Evolutionary conservation across 2,888 invertebrate genomes (phyloP), one percentile per base, ranked within the genome.

Genomic region (Dioctria linearis): DNA sequence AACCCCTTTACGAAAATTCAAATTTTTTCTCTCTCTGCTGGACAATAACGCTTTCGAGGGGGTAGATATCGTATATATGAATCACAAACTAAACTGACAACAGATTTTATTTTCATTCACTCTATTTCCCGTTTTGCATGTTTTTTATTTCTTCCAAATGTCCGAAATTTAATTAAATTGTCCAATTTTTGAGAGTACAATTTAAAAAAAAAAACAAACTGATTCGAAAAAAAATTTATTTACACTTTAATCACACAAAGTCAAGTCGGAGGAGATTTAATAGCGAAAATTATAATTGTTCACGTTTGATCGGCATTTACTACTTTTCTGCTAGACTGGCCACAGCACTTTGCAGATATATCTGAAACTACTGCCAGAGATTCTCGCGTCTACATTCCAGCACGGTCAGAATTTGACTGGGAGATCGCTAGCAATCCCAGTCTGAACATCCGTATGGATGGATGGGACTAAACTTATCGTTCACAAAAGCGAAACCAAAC

Each of bases 331-430:
- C 49, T 69, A 73, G 25, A 25, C 73, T 73, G 73, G 73, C 42
- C 49, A 59, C 57, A 75, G 76, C 46, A 63, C 76, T 76, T 76
- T 49, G 39, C 76, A 76, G 76, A 76, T 76, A 49, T 25, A 37
- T 76, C 63, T 76, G 63, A 76, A 63, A 76, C 76, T 63, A 76
- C 76, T 76, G 76, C 76, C 63, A 61, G 76, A 63, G 49, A 37
- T 13, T 76, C 39, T 85, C 84, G 87, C 88, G 88, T 88, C 88
- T 87, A 86, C 86, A 87, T 87, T 85, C 86, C 86, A 87, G 85
- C 87, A 87, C 88, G 87, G 85, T 86, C 85, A 86, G 86, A 85
- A 86, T 86, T 85, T 85, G 86, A 88, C 89, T 88, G 88, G 82
- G 82, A 84, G 83, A 82, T 83, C 81, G 71, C 82, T 81, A 83